phyloP scores from a whole-genome alignment of 2,797 vertebrate genomes.

The Myotis pilosus region DNA sequence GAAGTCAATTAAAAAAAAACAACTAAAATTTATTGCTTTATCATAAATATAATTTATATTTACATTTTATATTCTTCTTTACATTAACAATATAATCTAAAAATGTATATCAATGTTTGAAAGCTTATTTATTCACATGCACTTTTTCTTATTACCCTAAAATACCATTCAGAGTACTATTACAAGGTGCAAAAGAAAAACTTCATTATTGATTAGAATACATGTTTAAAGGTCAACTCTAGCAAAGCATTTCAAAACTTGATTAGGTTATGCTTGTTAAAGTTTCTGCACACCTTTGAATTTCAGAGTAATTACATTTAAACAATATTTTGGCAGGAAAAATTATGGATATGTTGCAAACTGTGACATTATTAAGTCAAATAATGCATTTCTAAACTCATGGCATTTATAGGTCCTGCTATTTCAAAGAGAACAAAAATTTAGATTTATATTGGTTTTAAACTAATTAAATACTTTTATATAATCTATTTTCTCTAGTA shows the following conservation, averaged over 20 bases:
- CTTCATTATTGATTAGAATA: conserved; percentile 76
- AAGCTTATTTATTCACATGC: conserved; percentile 31
- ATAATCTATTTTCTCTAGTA: not conserved
- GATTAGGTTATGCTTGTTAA: conserved; percentile 77
- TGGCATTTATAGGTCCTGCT: conserved; percentile 9
- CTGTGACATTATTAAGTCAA: conserved; percentile 50
- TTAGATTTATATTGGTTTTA: not conserved
- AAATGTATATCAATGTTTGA: not conserved
- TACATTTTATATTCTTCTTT: not conserved
- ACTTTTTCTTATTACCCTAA: conserved; percentile 51
- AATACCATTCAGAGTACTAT: conserved; percentile 61
- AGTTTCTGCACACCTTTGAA: conserved; percentile 65
- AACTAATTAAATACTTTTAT: not conserved
- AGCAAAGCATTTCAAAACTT: conserved; percentile 76
- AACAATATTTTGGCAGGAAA: conserved; percentile 59
- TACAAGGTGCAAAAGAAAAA: conserved; percentile 69
- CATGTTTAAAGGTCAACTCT: conserved; percentile 79
- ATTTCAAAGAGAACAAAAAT: not conserved
- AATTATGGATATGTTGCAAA: conserved; percentile 35
- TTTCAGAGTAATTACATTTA: conserved; percentile 70
- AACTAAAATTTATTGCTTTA: not conserved
- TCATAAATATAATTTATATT: not conserved
- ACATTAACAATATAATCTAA: not conserved
- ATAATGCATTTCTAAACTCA: conserved; percentile 9
- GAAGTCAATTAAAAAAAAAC: not conserved